These are phyloP conservation scores for Pollenia griseotomentosa DNA, from an alignment of 2,888 invertebrate species.

Conservation along the genomic window DNA sequence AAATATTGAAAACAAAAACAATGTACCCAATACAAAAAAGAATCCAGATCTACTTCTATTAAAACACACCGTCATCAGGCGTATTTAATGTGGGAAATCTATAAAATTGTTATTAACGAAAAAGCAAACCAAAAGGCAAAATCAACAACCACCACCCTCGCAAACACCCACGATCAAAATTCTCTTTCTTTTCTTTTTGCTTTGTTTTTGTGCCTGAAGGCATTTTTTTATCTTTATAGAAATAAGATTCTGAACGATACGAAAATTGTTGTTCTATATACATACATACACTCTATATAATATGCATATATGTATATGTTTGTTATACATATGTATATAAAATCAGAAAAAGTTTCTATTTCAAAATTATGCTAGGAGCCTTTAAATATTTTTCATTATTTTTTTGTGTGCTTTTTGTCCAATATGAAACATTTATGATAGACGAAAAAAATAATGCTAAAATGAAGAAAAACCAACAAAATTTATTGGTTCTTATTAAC, in stretches of 20 bases:
- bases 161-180: slow-evolving; percentile 70
- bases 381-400: slow-evolving; percentile 19
- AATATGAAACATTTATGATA: slow-evolving; percentile 71
- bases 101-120: slow-evolving; percentile 20
- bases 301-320: slow-evolving; percentile 4
- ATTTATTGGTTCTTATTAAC: neutral
- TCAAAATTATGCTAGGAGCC: slow-evolving; percentile 69
- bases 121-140: slow-evolving; percentile 3
- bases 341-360: slow-evolving; percentile 64
- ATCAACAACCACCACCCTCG: slow-evolving; percentile 63
- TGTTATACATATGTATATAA: slow-evolving; percentile 18
- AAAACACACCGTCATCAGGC: slow-evolving; percentile 36
- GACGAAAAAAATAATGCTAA: slow-evolving; percentile 25
- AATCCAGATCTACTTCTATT: slow-evolving; percentile 61
- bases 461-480: slow-evolving; percentile 18
- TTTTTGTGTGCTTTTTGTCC: slow-evolving; percentile 16
- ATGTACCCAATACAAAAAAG: slow-evolving; percentile 21
- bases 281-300: slow-evolving; percentile 30
- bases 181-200: slow-evolving; percentile 23
- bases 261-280: slow-evolving; percentile 22
- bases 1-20: slow-evolving; percentile 62
- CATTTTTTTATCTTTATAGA: slow-evolving; percentile 42
- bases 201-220: slow-evolving; percentile 24
- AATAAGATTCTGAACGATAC: slow-evolving; percentile 62
- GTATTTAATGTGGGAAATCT: slow-evolving; percentile 14